A percentile compares a stretch with the other conserved stretches of the same genome.
Evolutionary conservation across 2,113 vertebrate species (phyloP).

Genomic region (Conger conger): DNA sequence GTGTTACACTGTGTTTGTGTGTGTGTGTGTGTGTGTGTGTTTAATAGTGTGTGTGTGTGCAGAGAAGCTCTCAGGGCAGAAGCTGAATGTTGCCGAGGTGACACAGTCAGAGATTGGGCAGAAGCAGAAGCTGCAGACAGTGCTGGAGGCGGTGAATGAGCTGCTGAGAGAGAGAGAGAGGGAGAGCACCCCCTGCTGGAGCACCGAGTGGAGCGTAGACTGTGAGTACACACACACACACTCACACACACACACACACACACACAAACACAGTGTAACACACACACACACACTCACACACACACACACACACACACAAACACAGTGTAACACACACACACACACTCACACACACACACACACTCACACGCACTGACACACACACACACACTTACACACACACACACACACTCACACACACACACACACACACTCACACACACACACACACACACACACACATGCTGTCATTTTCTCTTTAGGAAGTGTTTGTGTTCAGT

Average conservation of each 20-base stretch:
- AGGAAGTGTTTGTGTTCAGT: background rate
- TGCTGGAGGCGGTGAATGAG: slow-evolving; percentile 86
- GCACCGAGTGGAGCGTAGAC: slow-evolving; percentile 86
- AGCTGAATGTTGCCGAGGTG: slow-evolving; percentile 93
- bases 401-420: background rate
- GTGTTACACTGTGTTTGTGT: too few species aligned
- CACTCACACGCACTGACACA: background rate
- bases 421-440: background rate
- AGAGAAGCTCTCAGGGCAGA: slow-evolving; percentile 86
- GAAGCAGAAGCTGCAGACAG: slow-evolving; percentile 93
- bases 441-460: background rate
- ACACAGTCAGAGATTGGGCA: slow-evolving; percentile 94
- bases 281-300: background rate
- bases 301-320: background rate
- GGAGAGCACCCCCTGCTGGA: slow-evolving; percentile 87
- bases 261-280: too few species aligned
- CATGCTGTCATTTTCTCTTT: background rate
- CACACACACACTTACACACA: background rate
- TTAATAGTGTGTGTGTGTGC: slow-evolving; percentile 11
- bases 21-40: too few species aligned
- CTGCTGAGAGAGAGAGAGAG: too few species aligned
- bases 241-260: background rate
- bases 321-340: background rate
- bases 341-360: background rate
- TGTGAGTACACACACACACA: slow-evolving; percentile 74